Evolutionary conservation across 2,113 vertebrate genomes (phyloP).

Genomic region (Morone saxatilis): DNA sequence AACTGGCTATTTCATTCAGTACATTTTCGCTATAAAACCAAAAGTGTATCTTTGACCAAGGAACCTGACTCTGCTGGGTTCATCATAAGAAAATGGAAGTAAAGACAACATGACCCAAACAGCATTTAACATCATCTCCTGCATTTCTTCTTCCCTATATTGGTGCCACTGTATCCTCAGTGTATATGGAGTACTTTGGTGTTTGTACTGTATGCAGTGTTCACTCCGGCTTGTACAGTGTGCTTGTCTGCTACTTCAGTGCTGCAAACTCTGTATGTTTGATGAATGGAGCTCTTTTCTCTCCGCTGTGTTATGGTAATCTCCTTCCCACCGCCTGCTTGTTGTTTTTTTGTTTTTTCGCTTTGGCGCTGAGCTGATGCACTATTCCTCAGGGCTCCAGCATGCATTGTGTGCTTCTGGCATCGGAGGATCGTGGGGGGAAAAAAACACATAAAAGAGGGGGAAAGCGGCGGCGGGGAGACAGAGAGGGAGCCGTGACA

Average conservation of each 20-base stretch:
- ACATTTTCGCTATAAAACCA: too few species aligned
- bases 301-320: conserved; percentile 65
- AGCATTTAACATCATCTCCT: neutral
- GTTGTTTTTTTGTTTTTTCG: conserved; percentile 19
- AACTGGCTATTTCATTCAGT: too few species aligned
- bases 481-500: conserved; percentile 53
- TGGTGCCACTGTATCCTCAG: neutral
- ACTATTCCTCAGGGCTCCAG: conserved; percentile 66
- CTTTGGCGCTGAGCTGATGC: conserved; percentile 57
- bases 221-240: conserved; percentile 5
- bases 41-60: neutral
- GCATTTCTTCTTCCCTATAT: neutral
- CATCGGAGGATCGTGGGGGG: conserved; percentile 23
- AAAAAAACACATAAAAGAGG: conserved; percentile 16
- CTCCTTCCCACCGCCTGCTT: conserved; percentile 52
- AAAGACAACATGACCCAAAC: neutral
- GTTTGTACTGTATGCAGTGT: conserved; percentile 17
- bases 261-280: conserved; percentile 38
- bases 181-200: neutral
- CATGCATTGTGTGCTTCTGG: conserved; percentile 67
- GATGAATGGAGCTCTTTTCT: conserved; percentile 61
- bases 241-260: conserved; percentile 43
- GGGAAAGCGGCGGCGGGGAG: neutral
- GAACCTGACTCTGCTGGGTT: neutral
- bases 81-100: neutral